Evolutionary conservation across 2,113 vertebrate species (phyloP), one percentile per base, ranked within the genome.

Genomic region (Oxyura jamaicensis): DNA sequence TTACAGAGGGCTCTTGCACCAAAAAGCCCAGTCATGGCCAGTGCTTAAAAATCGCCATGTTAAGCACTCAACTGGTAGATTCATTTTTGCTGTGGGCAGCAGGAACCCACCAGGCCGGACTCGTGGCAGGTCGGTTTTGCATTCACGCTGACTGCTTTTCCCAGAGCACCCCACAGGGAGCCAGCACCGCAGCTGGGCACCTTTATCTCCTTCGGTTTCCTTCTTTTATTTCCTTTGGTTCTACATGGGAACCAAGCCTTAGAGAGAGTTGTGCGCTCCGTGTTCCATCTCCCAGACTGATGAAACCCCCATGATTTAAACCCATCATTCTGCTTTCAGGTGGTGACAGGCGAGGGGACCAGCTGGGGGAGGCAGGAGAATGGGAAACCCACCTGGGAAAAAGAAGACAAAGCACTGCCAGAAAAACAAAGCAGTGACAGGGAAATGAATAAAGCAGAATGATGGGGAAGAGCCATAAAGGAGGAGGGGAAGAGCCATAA

Each of bases 261-360:
- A 6, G 65, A 29, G 50, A 4, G 39, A 11, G 22, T 52, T 8
- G 5, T 2, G 2, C 15, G 22, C 3, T 1, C 41, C 41, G 52
- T 53, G 56, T 35, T 66, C 23, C 13, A 8, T 67, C 21, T 67
- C 58, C 36, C 46, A 53, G 41, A 29, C 28, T 58, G 31, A 26
- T 35, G 19, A 42, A 87, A 58, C 42, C 14, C 52, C 13, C 52
- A 28, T 21, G 46, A 28, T 13, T 52, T 36, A 71, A 75, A 8
- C 9, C 44, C 20, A 2, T 36, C 35, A 0, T 53, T 82, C 69
- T 68, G 8, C 71, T 83, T 76, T 65, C 36, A 5, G 1, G 2
- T 41, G 53, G 19, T 0, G 0, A 2, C 10, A 36, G 67, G 11
- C 4, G 16, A 71, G 56, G 52, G 39, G 71, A 39, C 6, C 23